Base-by-base conservation (phyloP, 2,888 invertebrate genomes). In the Liposcelis brunnea region DNA sequence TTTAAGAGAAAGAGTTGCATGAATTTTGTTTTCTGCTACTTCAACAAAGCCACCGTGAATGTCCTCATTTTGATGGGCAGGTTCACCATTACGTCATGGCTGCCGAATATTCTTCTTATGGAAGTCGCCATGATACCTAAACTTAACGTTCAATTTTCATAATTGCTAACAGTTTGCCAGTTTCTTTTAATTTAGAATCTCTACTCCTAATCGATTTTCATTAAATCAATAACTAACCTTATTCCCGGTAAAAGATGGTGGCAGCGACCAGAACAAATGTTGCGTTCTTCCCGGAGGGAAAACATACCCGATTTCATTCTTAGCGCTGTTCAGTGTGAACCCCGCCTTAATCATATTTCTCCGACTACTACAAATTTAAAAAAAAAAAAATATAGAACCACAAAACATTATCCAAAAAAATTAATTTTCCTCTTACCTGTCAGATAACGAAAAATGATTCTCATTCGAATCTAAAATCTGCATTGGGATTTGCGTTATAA, bases 231-330 rank as follows among this genome's bases (percentile, higher is more conserved):
- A n/a, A n/a, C n/a, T 48, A 51, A 69, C 67, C 59, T 66, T 65
- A 53, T 71, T 67, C 47, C 71, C 71, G 32, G 75, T 71, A 54
- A 80, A 75, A 33, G 64, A 63, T 32, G 71, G 59, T 5, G 85
- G 84, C 18, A 87, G 61, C 1, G 81, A 79, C 85, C 85, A 86
- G 63, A 75, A 86, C 36, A 77, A 63, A 55, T 71, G 56, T 55
- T 69, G 58, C 47, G 63, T 52, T 50, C 59, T 51, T 46, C 65
- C 65, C 6, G 67, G 66, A 1, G 66, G 54, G 52, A 71, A 71
- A 1, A 61, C 62, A 54, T 75, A 77, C 12, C 73, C 71, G 50
- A 75, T 75, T 62, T 73, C 72, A 54, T 79, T 80, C 54, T 62
- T 61, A 2, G 65, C 65, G 2, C 70, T 55, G 51, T 76, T 71